Evolutionary conservation across 2,888 invertebrate species (phyloP), one percentile per base, ranked within the genome.

Genomic region (Strigamia crassipes): DNA sequence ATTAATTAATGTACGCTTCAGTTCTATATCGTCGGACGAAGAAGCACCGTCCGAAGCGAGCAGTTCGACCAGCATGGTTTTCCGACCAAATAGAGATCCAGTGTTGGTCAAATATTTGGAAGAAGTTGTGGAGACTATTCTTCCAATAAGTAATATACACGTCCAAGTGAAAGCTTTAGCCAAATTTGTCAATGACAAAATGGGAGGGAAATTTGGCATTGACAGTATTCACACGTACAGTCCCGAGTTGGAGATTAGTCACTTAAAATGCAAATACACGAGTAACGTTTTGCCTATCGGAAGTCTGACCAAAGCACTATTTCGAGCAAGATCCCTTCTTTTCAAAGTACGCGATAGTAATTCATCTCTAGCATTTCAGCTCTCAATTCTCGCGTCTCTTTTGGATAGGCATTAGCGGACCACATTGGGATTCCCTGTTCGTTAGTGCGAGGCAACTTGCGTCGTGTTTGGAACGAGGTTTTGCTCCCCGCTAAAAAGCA

Each of bases 231-330:
- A 81, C 23, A 42, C 34, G 23, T 81, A 38, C 41, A 81, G 13
- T 15, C 66, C 66, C n/a, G 81, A 81, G n/a, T 12, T 81, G 15
- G 81, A 81, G 41, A 38, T 81, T 18, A 81, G 73, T 41, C 38
- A 73, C 21, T 73, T 81, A 41, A 81, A 81, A 18, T 41, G 46
- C 12, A 81, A 73, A 73, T 81, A 81, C 27, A 41, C 73, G n/a
- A 73, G 73, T n/a, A 81, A 81, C n/a, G 81, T 81, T 21, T 38
- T 81, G 12, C 81, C 81, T 4, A 81, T 81, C n/a, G 81, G 81
- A n/a, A 81, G 73, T 81, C 34, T 81, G 10, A 38, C 66, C 12
- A 41, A 41, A 34, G 1, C 38, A 18, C 73, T 81, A 15, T 81
- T 73, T 34, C 13, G 81, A 42, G 38, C 81, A 15, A 27, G 81